These are phyloP conservation scores for Anoura caudifer DNA, from an alignment of 2,113 vertebrate species.

Conservation along the genomic window DNA sequence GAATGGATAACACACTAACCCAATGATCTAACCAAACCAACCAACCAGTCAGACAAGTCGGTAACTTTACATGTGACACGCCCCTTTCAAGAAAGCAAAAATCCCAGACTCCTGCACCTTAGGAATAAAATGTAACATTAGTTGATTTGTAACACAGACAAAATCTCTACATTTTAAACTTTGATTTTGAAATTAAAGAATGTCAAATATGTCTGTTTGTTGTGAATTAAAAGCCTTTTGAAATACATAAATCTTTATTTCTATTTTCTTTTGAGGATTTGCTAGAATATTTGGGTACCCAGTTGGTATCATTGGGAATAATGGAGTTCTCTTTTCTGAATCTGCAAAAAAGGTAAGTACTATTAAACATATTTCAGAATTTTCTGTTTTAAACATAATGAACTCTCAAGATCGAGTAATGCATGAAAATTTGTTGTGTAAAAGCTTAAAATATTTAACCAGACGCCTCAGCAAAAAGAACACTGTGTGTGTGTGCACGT, in stretches of 20 bases:
- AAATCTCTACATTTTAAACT: neutral
- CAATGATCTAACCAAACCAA: neutral
- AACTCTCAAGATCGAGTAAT: neutral
- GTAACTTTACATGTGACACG: neutral
- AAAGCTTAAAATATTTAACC: neutral
- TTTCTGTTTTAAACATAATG: neutral
- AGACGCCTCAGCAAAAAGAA: neutral
- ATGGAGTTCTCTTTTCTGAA: slow-evolving; percentile 98
- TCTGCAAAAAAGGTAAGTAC: slow-evolving; percentile 94
- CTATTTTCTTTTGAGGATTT: slow-evolving; percentile 86
- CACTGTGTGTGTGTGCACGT: neutral
- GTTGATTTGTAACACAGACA: neutral
- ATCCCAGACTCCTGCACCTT: neutral
- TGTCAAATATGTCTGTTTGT: neutral
- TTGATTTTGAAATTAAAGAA: slow-evolving; percentile 24
- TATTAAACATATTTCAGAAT: neutral
- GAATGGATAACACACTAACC: neutral
- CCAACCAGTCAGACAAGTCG: neutral
- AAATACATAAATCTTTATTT: neutral
- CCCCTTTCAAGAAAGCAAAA: neutral
- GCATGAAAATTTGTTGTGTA: neutral
- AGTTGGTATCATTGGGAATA: slow-evolving; percentile 97
- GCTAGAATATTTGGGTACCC: slow-evolving; percentile 97
- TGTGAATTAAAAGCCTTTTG: neutral
- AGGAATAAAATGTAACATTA: neutral